Evolutionary conservation across 1,140 invertebrate genomes (phyloP).

Genomic region (Halictus rubicundus): DNA sequence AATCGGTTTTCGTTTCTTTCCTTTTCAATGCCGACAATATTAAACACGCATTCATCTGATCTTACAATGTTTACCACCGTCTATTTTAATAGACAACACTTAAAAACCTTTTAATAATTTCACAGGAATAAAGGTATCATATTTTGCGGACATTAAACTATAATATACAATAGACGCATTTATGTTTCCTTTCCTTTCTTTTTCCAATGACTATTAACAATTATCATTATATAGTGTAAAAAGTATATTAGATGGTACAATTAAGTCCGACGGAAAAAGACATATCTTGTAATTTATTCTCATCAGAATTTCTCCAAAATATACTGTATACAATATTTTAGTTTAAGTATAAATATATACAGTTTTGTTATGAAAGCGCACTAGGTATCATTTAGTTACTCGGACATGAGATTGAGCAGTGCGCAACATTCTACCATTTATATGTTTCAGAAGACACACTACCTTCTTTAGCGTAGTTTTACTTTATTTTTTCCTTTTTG

Average conservation of each 20-base stretch:
- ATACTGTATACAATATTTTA: constrained; percentile 81
- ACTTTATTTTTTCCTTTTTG: constrained; percentile 48
- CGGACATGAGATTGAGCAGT: constrained; percentile 77
- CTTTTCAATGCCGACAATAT: constrained; percentile 39
- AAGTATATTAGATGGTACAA: constrained; percentile 63
- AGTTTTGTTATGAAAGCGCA: constrained; percentile 74
- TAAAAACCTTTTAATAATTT: constrained; percentile 42
- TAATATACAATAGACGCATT: constrained; percentile 49
- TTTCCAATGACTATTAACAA: constrained; percentile 49
- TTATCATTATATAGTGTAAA: constrained; percentile 59
- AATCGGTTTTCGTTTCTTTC: not conserved
- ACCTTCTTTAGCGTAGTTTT: constrained; percentile 53
- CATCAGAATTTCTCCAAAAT: constrained; percentile 78
- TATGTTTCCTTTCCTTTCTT: constrained; percentile 17
- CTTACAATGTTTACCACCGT: constrained; percentile 22
- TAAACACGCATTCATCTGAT: constrained; percentile 38
- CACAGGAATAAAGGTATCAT: constrained; percentile 41
- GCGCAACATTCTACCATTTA: constrained; percentile 69
- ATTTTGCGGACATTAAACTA: constrained; percentile 44
- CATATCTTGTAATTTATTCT: constrained; percentile 73
- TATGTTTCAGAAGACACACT: constrained; percentile 63
- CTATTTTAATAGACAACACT: constrained; percentile 20
- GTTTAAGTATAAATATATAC: constrained; percentile 80
- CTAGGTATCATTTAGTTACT: constrained; percentile 69
- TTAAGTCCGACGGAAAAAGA: constrained; percentile 65